phyloP scores from a whole-genome alignment of 2,888 invertebrate genomes.

The Schizaphis graminum region DNA sequence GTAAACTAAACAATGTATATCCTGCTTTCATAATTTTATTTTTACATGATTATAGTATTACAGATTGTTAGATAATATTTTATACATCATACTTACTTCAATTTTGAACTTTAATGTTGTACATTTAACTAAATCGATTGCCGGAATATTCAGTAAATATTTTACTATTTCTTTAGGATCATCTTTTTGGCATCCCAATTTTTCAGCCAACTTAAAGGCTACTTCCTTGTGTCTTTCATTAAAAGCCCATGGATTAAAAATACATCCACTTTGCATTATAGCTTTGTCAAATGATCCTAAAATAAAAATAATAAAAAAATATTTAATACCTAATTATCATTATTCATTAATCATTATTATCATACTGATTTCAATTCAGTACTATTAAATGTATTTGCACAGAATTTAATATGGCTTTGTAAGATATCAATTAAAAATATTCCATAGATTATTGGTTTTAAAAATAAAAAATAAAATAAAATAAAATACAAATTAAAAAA shows the following conservation, averaged over 20 bases:
- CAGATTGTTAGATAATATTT: too few relatives aligned
- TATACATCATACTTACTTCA: conserved; percentile 29
- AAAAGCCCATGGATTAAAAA: conserved; percentile 68
- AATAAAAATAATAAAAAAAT: neutral
- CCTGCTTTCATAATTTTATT: neutral
- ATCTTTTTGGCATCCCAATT: conserved; percentile 66
- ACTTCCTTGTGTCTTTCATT: conserved; percentile 49
- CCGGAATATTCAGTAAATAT: conserved; percentile 67
- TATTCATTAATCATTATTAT: neutral
- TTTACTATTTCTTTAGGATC: conserved; percentile 67
- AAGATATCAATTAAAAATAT: neutral
- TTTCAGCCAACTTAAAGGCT: conserved; percentile 66
- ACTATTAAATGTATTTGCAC: neutral
- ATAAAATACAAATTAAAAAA: too few relatives aligned
- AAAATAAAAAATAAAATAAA: neutral
- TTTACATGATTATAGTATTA: neutral
- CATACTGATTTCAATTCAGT: neutral
- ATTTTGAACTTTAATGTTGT: conserved; percentile 28
- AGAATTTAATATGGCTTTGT: neutral
- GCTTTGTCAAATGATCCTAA: conserved; percentile 68
- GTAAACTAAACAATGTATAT: neutral
- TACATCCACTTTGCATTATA: conserved; percentile 68
- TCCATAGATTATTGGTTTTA: neutral
- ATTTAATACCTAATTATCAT: neutral
- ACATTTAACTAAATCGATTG: conserved; percentile 66